Base-by-base conservation (phyloP, 2,888 invertebrate genomes). In the Imbricaverruca yamaguchii region DNA sequence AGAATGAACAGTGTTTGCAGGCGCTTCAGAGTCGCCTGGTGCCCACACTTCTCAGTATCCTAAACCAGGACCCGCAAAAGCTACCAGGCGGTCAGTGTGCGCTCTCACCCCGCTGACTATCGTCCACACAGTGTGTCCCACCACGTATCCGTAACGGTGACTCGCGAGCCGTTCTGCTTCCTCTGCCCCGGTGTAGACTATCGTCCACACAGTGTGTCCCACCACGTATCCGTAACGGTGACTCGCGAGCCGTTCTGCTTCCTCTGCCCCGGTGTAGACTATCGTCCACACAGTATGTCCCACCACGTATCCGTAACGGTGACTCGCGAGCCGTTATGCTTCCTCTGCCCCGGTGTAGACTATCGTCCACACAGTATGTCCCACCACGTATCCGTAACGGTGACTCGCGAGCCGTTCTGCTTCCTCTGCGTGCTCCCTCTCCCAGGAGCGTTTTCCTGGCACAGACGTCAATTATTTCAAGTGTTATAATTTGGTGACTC, bases 11-110 rank as follows among this genome's bases (percentile, higher is more conserved):
- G 77, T 91, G 92, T 83, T 87, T 90, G 74, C 88, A 87, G 12
- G 89, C 90, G 0, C 85, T 93, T 18, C 92, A 92, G 85, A 90
- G 91, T 81, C 89, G 91, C 84, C 88, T 93, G 79, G 87, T 92
- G 80, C 92, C 92, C 3, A 92, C 92, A 0, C 87, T 93, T 80
- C 90, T 91, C 74, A 90, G 89, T 82, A 92, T 93, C 56, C 85
- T 90, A 56, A 87, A 88, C 83, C 86, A 78, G 78, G 57, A 78
- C 78, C 56, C 78, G 23, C 56, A 78, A 12, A 78, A 57, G 15
- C 57, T 78, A 15, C 78, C 78, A 23, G 78, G 56, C 18, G 78
- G 78, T 78, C 23, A 78, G 78, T 39, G 39, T 39, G 39, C 39
- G 39, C 39, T 39, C 39, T 39, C 39, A 39, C 39, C 39, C 2